A percentile compares a stretch with the other conserved stretches of the same genome.
Conservation (phyloP, 2,888 invertebrate species). For the Xylota sylvarum region DNA sequence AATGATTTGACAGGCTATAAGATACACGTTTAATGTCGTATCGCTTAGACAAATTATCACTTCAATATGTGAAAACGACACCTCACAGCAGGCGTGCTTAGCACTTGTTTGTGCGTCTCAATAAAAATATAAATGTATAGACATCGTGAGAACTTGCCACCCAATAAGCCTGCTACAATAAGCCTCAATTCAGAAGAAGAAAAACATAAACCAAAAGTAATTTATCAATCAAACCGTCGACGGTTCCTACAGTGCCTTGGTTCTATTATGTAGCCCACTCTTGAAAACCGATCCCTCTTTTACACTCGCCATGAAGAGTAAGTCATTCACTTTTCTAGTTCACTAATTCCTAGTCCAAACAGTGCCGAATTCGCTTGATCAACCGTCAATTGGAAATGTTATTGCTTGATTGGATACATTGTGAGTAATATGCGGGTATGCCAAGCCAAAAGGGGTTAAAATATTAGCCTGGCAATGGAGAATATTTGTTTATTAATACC, state of each 20-base stretch:
- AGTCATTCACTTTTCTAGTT: conserved; percentile 52
- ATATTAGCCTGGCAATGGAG: conserved; percentile 36
- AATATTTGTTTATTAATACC: conserved; percentile 54
- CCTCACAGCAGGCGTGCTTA: conserved; percentile 36
- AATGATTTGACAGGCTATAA: not conserved
- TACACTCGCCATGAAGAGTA: conserved; percentile 2
- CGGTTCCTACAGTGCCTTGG: conserved; percentile 14
- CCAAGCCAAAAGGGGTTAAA: conserved; percentile 9
- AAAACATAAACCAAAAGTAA: conserved; percentile 40
- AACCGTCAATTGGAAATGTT: conserved; percentile 59
- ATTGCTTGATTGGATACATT: conserved; percentile 58
- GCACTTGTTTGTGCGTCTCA: not conserved
- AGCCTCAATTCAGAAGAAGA: not conserved
- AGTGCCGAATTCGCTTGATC: conserved; percentile 44
- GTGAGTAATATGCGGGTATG: conserved; percentile 49
- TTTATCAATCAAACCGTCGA: conserved; percentile 56
- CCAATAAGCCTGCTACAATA: conserved; percentile 14
- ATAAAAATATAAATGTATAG: conserved; percentile 19
- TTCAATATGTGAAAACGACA: conserved; percentile 30
- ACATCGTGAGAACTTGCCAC: conserved; percentile 53
- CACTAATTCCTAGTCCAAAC: conserved; percentile 54
- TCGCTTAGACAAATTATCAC: conserved; percentile 42
- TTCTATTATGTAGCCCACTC: conserved; percentile 14
- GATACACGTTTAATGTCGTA: conserved; percentile 3
- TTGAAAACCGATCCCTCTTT: conserved; percentile 8